phyloP scores from a whole-genome alignment of 2,888 invertebrate species.

The Melikaiella ostensackeni region DNA sequence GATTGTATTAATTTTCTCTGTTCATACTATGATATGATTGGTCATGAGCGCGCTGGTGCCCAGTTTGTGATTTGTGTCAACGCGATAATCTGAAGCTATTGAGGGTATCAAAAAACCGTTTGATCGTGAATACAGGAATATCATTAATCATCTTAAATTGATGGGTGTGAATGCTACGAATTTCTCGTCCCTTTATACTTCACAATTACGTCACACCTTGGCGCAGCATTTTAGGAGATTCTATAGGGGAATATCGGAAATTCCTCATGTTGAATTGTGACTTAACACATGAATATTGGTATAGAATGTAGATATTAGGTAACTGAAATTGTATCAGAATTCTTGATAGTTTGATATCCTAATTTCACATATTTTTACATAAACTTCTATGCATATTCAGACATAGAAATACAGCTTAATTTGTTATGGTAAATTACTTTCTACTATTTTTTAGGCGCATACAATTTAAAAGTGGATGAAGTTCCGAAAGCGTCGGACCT shows the following conservation, averaged over 20 bases:
- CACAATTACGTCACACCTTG: neutral
- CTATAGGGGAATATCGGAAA: slow-evolving; percentile 1
- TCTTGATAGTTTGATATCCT: neutral
- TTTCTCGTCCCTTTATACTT: neutral
- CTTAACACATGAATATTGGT: slow-evolving; percentile 15
- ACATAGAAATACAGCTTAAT: no score
- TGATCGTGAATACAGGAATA: neutral
- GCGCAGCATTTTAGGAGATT: neutral
- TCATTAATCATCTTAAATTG: slow-evolving; percentile 26
- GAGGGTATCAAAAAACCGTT: neutral
- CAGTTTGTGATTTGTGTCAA: neutral
- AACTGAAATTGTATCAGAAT: neutral
- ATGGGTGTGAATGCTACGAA: neutral
- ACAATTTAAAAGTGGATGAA: neutral
- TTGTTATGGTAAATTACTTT: no score
- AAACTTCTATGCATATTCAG: neutral
- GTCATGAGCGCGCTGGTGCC: neutral
- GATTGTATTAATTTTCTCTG: neutral
- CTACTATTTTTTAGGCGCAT: no score
- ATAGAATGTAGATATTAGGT: slow-evolving; percentile 2
- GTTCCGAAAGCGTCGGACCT: no score
- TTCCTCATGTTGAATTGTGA: slow-evolving; percentile 15
- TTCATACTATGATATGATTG: neutral
- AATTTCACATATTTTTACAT: neutral
- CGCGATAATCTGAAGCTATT: neutral